Percentiles rank a stretch among this genome's conserved stretches.
Conservation (phyloP, 1,140 invertebrate species). For the Megathymus violae region DNA sequence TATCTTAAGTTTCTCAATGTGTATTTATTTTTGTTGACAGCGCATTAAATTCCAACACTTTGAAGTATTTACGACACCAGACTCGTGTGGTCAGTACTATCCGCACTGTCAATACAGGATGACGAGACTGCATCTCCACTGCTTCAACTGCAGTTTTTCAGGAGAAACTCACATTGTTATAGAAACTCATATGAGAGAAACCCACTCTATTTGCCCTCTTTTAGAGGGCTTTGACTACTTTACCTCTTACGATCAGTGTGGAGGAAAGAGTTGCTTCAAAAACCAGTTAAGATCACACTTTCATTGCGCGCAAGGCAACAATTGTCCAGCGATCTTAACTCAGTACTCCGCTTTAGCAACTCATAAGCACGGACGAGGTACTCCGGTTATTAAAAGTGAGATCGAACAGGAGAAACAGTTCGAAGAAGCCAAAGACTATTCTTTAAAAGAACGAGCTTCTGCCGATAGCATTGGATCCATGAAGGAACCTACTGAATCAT, state of each 20-base stretch:
- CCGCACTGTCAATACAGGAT: slow-evolving; percentile 69
- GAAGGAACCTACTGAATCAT: slow-evolving; percentile 66
- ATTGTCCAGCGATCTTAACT: slow-evolving; percentile 76
- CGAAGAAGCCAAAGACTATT: slow-evolving; percentile 82
- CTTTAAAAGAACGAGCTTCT: slow-evolving; percentile 76
- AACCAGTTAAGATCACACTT: slow-evolving; percentile 77
- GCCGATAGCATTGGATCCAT: slow-evolving; percentile 66
- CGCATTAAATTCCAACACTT: slow-evolving; percentile 81
- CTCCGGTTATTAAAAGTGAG: slow-evolving; percentile 72
- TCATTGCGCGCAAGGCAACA: slow-evolving; percentile 78
- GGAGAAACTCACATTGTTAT: slow-evolving; percentile 71
- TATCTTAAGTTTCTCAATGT: not conserved
- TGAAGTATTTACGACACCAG: slow-evolving; percentile 75
- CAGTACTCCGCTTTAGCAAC: slow-evolving; percentile 78
- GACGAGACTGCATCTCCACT: slow-evolving; percentile 72
- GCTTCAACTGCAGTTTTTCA: slow-evolving; percentile 75
- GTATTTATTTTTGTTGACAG: slow-evolving; percentile 55
- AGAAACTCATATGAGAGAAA: slow-evolving; percentile 79
- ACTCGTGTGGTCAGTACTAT: slow-evolving; percentile 69
- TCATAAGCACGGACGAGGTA: slow-evolving; percentile 77
- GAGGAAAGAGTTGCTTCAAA: slow-evolving; percentile 78
- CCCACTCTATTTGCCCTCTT: slow-evolving; percentile 67
- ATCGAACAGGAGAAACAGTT: slow-evolving; percentile 68
- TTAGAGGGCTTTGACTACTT: slow-evolving; percentile 81
- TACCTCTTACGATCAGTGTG: slow-evolving; percentile 74